Percentiles rank a stretch among this genome's conserved stretches.
Evolutionary conservation across 2,113 vertebrate genomes (phyloP).

Genomic region (Charina bottae): DNA sequence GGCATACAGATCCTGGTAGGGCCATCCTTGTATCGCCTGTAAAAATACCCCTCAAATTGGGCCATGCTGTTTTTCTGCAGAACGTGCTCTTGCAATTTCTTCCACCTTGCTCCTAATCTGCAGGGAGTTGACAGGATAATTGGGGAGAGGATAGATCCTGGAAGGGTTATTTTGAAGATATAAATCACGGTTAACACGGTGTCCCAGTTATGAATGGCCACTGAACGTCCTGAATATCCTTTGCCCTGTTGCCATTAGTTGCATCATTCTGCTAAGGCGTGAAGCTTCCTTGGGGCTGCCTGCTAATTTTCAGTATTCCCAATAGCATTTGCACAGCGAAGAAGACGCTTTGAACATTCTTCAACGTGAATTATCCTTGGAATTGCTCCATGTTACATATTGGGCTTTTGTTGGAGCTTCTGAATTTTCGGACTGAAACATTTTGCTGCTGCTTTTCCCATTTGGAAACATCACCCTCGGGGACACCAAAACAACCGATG

Average conservation of each 20-base stretch:
- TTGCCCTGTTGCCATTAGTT: not conserved
- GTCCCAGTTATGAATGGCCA: conserved; percentile 36
- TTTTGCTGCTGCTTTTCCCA: conserved; percentile 10
- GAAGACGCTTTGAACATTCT: conserved; percentile 35
- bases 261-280: conserved; percentile 34
- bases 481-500: not conserved
- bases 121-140: not conserved
- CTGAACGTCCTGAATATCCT: conserved; percentile 32
- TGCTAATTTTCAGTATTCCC: conserved; percentile 52
- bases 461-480: not conserved
- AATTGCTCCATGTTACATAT: conserved; percentile 14
- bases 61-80: not conserved
- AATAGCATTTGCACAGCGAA: not conserved
- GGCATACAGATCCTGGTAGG: not conserved
- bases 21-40: not conserved
- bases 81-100: not conserved
- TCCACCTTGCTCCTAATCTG: conserved; percentile 3
- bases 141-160: not conserved
- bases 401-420: not conserved
- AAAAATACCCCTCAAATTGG: not conserved
- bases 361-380: conserved; percentile 41
- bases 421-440: not conserved
- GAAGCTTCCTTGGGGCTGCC: conserved; percentile 31
- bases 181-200: conserved; percentile 22
- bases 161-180: not conserved